phyloP scores from a whole-genome alignment of 2,888 invertebrate species.

The Hermaeophaga mercurialis region DNA sequence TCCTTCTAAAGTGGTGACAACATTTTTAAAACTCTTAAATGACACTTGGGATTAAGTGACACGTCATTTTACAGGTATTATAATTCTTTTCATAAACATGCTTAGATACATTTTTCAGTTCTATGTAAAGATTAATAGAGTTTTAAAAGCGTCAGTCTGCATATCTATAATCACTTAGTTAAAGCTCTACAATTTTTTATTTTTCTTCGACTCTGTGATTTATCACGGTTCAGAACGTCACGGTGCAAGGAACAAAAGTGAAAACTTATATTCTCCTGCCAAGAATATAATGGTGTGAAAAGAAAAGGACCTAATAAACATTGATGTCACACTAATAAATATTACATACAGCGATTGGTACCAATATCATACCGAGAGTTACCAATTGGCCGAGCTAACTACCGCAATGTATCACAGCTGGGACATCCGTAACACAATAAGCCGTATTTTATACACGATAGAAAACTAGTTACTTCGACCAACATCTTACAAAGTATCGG shows the following conservation, averaged over 20 bases:
- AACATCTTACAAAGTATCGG: constrained; percentile 45
- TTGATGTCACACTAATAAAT: constrained; percentile 48
- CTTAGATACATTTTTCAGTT: too few species aligned
- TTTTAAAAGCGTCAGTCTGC: too few species aligned
- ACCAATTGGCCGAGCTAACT: constrained; percentile 53
- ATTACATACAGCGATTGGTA: constrained; percentile 47
- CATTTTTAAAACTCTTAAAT: too few species aligned
- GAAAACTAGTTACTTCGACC: constrained; percentile 48
- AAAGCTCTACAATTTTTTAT: too few species aligned
- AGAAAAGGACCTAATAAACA: constrained; percentile 39
- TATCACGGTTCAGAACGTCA: too few species aligned
- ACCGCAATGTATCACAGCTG: constrained; percentile 53
- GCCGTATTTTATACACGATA: constrained; percentile 55
- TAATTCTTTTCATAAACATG: too few species aligned
- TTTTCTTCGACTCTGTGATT: too few species aligned
- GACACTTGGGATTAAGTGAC: too few species aligned
- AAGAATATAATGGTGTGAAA: constrained; percentile 28
- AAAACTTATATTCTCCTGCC: constrained; percentile 16
- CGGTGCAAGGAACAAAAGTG: constrained; percentile 5
- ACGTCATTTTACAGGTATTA: too few species aligned
- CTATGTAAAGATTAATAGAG: too few species aligned
- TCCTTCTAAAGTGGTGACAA: too few species aligned
- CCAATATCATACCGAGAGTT: constrained; percentile 28
- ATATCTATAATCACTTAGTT: too few species aligned
- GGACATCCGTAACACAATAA: constrained; percentile 55